Percentiles rank a stretch among this genome's conserved stretches.
Conservation (phyloP, 2,888 invertebrate species). For the Cataglyphis rosenhaueri region DNA sequence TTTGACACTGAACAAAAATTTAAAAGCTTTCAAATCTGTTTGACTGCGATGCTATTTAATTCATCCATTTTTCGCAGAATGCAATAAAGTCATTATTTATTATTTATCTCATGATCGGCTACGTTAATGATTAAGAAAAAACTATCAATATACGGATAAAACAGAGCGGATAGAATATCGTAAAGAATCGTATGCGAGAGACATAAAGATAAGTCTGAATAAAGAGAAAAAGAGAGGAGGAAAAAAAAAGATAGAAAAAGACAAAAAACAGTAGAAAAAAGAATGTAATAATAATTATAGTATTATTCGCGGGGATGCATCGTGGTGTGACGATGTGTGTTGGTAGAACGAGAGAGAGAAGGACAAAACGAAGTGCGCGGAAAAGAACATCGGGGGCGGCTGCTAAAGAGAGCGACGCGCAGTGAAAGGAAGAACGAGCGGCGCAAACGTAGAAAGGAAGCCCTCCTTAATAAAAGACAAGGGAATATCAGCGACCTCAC, state of each 20-base stretch:
- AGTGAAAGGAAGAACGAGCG: slow-evolving; percentile 38
- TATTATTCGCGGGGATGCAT: slow-evolving; percentile 40
- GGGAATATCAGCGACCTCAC: slow-evolving; percentile 72
- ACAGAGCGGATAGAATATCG: not conserved
- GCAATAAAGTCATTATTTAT: slow-evolving; percentile 32
- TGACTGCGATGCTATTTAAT: not conserved
- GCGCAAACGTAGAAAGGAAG: slow-evolving; percentile 45
- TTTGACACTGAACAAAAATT: not conserved
- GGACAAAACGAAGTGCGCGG: slow-evolving; percentile 22
- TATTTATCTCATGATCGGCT: slow-evolving; percentile 25
- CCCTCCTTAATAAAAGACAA: slow-evolving; percentile 64
- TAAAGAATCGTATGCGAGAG: slow-evolving; percentile 35
- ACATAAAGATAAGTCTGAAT: slow-evolving; percentile 55
- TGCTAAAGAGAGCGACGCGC: slow-evolving; percentile 27
- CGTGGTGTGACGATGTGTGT: slow-evolving; percentile 23
- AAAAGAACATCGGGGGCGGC: slow-evolving; percentile 46
- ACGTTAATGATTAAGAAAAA: slow-evolving; percentile 44
- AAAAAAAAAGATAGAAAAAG: slow-evolving; percentile 36
- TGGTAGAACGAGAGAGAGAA: slow-evolving; percentile 22
- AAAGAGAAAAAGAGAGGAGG: slow-evolving; percentile 15
- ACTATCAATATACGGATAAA: slow-evolving; percentile 3
- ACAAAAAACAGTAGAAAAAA: slow-evolving; percentile 36
- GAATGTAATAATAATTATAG: slow-evolving; percentile 48
- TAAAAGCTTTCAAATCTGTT: not conserved
- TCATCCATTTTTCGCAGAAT: slow-evolving; percentile 15